phyloP scores from a whole-genome alignment of 2,888 invertebrate genomes.

The Heliconius hortense region DNA sequence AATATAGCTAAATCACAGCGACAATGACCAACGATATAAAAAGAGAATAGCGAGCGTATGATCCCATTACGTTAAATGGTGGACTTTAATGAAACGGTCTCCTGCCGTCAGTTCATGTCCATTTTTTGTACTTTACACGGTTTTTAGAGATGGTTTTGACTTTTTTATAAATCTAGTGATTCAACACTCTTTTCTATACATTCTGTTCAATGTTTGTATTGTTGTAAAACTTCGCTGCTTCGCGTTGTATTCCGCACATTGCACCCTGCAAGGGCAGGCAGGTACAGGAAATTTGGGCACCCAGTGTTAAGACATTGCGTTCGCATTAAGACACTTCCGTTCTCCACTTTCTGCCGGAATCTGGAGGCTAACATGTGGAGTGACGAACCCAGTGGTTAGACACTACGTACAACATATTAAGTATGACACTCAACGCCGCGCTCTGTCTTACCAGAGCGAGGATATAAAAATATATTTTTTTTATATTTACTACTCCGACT shows the following conservation, averaged over 20 bases:
- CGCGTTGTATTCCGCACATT: too few species aligned
- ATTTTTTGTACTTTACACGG: slow-evolving; percentile 44
- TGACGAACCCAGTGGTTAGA: too few species aligned
- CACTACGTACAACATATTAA: too few species aligned
- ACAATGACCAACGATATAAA: slow-evolving; percentile 42
- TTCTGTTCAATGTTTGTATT: too few species aligned
- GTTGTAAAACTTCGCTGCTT: too few species aligned
- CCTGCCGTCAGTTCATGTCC: slow-evolving; percentile 41
- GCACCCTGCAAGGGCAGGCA: too few species aligned
- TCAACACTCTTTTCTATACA: background rate
- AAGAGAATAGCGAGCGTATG: slow-evolving; percentile 44
- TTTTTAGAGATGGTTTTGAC: background rate
- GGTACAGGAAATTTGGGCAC: too few species aligned
- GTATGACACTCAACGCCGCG: too few species aligned
- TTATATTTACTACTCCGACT: background rate
- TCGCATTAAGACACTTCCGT: too few species aligned
- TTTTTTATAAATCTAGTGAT: background rate
- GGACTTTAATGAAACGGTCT: slow-evolving; percentile 45
- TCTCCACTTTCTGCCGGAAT: too few species aligned
- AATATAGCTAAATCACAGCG: slow-evolving; percentile 38
- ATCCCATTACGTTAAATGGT: slow-evolving; percentile 46
- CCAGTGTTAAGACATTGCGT: too few species aligned
- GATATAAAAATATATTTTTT: background rate
- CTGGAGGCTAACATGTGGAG: too few species aligned
- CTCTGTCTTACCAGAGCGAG: background rate